A percentile compares a stretch with the other conserved stretches of the same genome.
phyloP scores from a whole-genome alignment of 2,797 vertebrate genomes.

The Clarias fuscus region DNA sequence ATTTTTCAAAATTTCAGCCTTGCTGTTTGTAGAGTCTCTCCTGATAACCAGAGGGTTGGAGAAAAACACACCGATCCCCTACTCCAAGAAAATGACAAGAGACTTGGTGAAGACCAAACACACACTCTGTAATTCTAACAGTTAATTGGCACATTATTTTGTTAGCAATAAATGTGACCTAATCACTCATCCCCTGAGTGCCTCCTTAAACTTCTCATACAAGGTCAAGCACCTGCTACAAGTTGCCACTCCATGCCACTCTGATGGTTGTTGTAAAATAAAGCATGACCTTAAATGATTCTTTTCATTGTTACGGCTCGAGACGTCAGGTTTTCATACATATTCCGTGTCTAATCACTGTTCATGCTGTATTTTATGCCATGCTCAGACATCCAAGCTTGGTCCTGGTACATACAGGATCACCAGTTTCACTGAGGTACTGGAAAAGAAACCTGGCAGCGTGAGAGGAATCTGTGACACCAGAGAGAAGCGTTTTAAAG shows the following conservation, averaged over 20 bases:
- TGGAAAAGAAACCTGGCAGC: conserved; percentile 63
- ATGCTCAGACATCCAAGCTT: conserved; percentile 62
- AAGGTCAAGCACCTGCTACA: background rate
- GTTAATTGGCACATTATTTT: background rate
- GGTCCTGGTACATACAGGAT: conserved; percentile 70
- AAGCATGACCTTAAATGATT: background rate
- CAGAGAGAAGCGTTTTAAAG: conserved; percentile 66
- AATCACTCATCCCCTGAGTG: background rate
- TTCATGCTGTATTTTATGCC: background rate
- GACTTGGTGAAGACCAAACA: conserved; percentile 58
- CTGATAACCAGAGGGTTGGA: conserved; percentile 60
- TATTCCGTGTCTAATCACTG: background rate
- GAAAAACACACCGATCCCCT: conserved; percentile 60
- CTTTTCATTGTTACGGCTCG: background rate
- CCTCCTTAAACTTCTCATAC: background rate
- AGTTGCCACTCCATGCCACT: background rate
- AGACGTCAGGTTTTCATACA: background rate
- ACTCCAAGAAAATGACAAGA: conserved; percentile 57
- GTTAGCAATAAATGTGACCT: background rate
- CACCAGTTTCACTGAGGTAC: conserved; percentile 67
- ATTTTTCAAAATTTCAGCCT: conserved; percentile 57
- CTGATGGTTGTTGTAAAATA: background rate
- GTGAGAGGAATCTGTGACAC: conserved; percentile 67
- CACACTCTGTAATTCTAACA: background rate
- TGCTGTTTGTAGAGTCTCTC: conserved; percentile 63